These are phyloP conservation scores for Lanius collurio DNA, from an alignment of 2,113 vertebrate species.

Conservation along the genomic window DNA sequence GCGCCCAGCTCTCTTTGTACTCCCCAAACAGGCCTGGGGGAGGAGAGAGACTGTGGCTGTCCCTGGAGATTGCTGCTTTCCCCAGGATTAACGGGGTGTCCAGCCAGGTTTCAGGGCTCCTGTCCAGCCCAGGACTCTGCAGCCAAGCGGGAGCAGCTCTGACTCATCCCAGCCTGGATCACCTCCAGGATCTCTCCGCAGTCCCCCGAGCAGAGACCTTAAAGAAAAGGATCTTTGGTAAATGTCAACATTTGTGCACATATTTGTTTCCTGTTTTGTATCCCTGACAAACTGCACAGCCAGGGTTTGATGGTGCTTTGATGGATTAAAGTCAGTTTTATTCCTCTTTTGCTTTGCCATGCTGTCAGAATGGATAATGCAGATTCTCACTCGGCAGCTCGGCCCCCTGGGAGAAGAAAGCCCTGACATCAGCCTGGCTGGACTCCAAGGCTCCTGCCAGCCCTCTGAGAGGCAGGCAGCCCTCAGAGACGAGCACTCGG, in stretches of 20 bases:
- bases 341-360: neutral
- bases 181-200: neutral
- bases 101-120: neutral
- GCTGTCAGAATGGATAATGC: neutral
- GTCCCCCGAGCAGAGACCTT: neutral
- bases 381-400: neutral
- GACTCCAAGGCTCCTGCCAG: neutral
- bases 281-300: neutral
- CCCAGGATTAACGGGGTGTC: neutral
- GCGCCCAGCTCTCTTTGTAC: neutral
- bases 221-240: neutral
- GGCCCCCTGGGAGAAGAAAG: neutral
- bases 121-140: neutral
- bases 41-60: neutral
- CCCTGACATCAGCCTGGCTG: neutral
- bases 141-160: neutral
- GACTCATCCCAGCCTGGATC: slow-evolving; percentile 11
- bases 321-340: neutral
- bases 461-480: neutral
- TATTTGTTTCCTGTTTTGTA: neutral
- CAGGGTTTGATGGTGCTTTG: neutral
- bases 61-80: neutral
- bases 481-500: neutral
- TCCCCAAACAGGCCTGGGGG: neutral
- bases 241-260: neutral